Evolutionary conservation across 1,140 invertebrate species (phyloP), one percentile per base, ranked within the genome.

Genomic region (Epicauta chinensis): DNA sequence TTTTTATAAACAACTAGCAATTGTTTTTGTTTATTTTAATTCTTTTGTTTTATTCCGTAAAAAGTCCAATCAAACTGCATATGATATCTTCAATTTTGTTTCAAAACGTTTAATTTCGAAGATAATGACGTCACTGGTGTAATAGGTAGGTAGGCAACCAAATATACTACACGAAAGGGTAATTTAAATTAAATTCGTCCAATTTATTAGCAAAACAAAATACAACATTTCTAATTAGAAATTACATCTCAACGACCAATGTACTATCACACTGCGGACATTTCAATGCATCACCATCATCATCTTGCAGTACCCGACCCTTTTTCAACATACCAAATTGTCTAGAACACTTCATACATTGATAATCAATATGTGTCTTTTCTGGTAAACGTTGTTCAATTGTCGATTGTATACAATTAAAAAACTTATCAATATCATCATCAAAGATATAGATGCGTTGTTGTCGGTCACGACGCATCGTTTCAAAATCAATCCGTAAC

Each of bases 301-400:
- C 58, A 13, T 68, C 55, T 44, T 56, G 46, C 10, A 58, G 17
- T 12, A 49, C 55, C 11, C 62, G 49, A 45, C 66, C 66, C 43
- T 72, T 71, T 2, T 63, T 70, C 43, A 80, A 77, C 53, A 74
- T 72, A 2, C 73, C 76, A 65, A 83, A 83, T 42, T 78, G 73
- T 4, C 74, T 73, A 7, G 72, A 71, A 53, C 82, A 84, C 65
- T 80, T 82, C 57, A 83, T 75, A 60, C 82, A 84, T 51, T 75
- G 75, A 56, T 77, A 83, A 7, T 77, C 64, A n/a, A 60, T 67
- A 50, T 75, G 71, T 41, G 76, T 75, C 65, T 74, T 73, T 68
- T 77, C 65, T 66, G 59, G 64, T 39, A 81, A 73, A 41, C 75
- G 68, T 50, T 76, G 71, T 34, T 69, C 65, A 4, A 72, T 75